phyloP scores from a whole-genome alignment of 2,888 invertebrate species.

The Tortricodes alternella region DNA sequence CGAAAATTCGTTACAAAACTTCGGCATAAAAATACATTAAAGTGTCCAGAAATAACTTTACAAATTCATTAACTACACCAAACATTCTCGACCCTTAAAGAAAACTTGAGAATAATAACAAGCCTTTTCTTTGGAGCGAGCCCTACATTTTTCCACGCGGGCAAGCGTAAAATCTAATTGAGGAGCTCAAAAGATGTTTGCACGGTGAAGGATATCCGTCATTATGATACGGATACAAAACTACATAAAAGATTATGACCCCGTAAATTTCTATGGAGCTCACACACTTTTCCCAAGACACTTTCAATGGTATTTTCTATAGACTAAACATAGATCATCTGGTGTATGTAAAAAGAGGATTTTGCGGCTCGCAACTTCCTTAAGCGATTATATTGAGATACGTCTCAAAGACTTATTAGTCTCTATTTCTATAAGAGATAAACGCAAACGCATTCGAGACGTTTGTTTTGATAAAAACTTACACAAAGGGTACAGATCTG shows the following conservation, averaged over 20 bases:
- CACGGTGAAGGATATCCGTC: constrained; percentile 22
- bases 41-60: constrained; percentile 12
- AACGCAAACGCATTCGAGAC: no score
- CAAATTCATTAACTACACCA: constrained; percentile 8
- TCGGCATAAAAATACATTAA: not conserved
- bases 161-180: constrained; percentile 67
- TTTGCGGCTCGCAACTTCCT: no score
- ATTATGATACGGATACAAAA: constrained; percentile 10
- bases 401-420: no score
- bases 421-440: no score
- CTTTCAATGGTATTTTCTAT: no score
- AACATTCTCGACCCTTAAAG: constrained; percentile 10
- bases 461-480: no score
- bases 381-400: no score
- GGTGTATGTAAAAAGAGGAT: no score
- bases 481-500: no score
- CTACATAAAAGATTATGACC: not conserved
- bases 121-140: constrained; percentile 2
- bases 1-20: not conserved
- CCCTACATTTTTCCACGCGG: constrained; percentile 55
- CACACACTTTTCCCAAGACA: no score
- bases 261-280: no score
- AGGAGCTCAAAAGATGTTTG: constrained; percentile 45
- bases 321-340: no score
- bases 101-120: constrained; percentile 9